Evolutionary conservation across 1,140 invertebrate genomes (phyloP).

Genomic region (Drosophila ficusphila): DNA sequence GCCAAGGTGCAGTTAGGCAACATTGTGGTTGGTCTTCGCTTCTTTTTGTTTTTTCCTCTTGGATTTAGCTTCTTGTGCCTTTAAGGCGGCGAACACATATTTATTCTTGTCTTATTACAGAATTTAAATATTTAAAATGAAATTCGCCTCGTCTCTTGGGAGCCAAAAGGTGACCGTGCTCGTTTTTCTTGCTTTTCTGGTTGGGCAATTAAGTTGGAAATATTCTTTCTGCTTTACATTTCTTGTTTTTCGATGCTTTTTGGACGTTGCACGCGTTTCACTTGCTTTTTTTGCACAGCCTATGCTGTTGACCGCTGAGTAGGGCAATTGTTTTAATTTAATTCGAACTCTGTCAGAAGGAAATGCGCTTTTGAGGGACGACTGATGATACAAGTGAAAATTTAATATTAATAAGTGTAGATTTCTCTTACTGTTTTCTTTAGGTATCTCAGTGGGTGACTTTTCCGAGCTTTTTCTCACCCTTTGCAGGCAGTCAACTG

Average conservation of each 20-base stretch:
- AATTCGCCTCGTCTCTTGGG: conserved; percentile 2
- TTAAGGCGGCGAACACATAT: conserved; percentile 13
- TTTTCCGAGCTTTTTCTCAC: too few relatives aligned
- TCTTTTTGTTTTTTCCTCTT: conserved; percentile 10
- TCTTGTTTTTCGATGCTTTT: conserved; percentile 16
- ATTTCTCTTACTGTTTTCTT: neutral
- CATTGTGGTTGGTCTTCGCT: conserved; percentile 15
- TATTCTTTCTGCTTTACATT: conserved; percentile 32
- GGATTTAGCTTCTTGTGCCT: conserved; percentile 8
- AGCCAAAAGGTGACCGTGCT: conserved; percentile 19
- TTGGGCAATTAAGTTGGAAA: conserved; percentile 69
- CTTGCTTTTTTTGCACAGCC: conserved; percentile 1
- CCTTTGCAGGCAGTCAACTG: neutral
- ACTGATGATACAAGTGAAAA: neutral
- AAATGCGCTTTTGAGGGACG: neutral
- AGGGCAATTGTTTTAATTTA: conserved; percentile 41
- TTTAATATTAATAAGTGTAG: neutral
- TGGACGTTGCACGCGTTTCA: conserved; percentile 43
- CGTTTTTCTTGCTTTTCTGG: conserved; percentile 3
- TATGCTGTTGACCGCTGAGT: conserved; percentile 63
- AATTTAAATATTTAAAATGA: conserved; percentile 47
- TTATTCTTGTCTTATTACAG: conserved; percentile 41
- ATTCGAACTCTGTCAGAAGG: conserved; percentile 4
- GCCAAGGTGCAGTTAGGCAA: conserved; percentile 49
- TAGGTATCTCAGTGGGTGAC: too few relatives aligned